A percentile compares a stretch with the other conserved stretches of the same genome.
phyloP scores from a whole-genome alignment of 2,797 vertebrate species.

The Cacajao melanocephalus region DNA sequence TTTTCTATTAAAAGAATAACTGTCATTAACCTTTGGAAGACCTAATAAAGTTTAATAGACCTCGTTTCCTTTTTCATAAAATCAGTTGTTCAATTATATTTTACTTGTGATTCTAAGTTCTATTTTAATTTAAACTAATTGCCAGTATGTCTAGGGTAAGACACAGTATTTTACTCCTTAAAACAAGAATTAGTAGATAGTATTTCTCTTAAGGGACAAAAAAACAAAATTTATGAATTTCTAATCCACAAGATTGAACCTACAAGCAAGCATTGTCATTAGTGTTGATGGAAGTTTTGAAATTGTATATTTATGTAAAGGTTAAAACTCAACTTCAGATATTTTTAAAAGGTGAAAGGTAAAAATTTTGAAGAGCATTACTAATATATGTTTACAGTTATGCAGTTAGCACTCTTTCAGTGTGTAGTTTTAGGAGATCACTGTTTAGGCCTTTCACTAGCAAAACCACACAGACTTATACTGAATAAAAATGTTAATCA shows the following conservation, averaged over 20 bases:
- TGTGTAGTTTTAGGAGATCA: conserved; percentile 39
- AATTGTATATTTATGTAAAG: conserved; percentile 28
- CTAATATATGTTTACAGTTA: neutral
- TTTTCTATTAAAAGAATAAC: conserved; percentile 85
- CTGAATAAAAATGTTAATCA: neutral
- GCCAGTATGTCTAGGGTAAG: conserved; percentile 54
- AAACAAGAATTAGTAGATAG: conserved; percentile 68
- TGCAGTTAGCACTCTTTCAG: neutral
- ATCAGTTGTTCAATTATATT: conserved; percentile 83
- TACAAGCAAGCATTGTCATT: conserved; percentile 36
- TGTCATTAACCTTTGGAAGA: conserved; percentile 85
- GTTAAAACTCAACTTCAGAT: conserved; percentile 19
- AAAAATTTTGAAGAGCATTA: neutral
- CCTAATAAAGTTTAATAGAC: conserved; percentile 85
- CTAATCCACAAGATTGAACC: conserved; percentile 44
- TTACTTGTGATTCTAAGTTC: conserved; percentile 84
- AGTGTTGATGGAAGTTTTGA: conserved; percentile 9
- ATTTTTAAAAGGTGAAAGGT: conserved; percentile 1
- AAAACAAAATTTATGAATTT: conserved; percentile 48
- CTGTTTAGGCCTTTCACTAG: neutral
- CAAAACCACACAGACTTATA: conserved; percentile 34
- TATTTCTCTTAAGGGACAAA: conserved; percentile 67
- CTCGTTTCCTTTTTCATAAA: conserved; percentile 83
- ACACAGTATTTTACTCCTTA: conserved; percentile 72
- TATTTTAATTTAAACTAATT: conserved; percentile 84